These are phyloP conservation scores for Syrmaticus mikado DNA, from an alignment of 2,113 vertebrate genomes.

Conservation along the genomic window DNA sequence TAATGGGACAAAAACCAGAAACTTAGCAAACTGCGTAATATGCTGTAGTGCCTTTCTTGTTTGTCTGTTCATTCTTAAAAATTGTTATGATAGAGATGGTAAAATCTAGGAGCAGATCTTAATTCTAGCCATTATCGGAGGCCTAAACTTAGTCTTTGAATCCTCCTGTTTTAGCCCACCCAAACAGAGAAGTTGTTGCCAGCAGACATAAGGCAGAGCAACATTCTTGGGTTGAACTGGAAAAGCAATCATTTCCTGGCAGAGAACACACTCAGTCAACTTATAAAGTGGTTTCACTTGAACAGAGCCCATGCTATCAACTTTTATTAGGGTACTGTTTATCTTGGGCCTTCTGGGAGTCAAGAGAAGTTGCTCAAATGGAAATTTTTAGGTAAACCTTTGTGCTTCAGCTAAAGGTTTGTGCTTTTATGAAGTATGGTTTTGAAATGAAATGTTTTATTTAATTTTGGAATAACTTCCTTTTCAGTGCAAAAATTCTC, in stretches of 20 bases:
- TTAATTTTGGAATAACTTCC: slow-evolving; percentile 22
- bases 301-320: slow-evolving; percentile 66
- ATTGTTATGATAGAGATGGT: not conserved
- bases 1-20: not conserved
- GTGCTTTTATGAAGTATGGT: slow-evolving; percentile 1
- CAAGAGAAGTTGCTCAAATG: slow-evolving; percentile 3
- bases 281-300: slow-evolving; percentile 71
- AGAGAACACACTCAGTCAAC: slow-evolving; percentile 55
- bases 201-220: slow-evolving; percentile 74
- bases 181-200: slow-evolving; percentile 50
- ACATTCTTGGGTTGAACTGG: slow-evolving; percentile 71
- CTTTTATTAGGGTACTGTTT: slow-evolving; percentile 77
- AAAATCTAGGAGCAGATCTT: not conserved
- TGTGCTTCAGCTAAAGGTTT: not conserved
- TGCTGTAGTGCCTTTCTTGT: not conserved
- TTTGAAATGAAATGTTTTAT: not conserved
- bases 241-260: slow-evolving; percentile 77
- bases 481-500: slow-evolving; percentile 4
- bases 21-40: not conserved
- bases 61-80: not conserved
- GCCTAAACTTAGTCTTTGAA: slow-evolving; percentile 2
- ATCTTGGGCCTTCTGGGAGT: slow-evolving; percentile 65
- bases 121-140: slow-evolving; percentile 3
- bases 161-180: slow-evolving; percentile 56
- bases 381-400: slow-evolving; percentile 60